Percentiles rank a stretch among this genome's conserved stretches.
phyloP scores from a whole-genome alignment of 2,888 invertebrate species.

The Diadromus collaris region DNA sequence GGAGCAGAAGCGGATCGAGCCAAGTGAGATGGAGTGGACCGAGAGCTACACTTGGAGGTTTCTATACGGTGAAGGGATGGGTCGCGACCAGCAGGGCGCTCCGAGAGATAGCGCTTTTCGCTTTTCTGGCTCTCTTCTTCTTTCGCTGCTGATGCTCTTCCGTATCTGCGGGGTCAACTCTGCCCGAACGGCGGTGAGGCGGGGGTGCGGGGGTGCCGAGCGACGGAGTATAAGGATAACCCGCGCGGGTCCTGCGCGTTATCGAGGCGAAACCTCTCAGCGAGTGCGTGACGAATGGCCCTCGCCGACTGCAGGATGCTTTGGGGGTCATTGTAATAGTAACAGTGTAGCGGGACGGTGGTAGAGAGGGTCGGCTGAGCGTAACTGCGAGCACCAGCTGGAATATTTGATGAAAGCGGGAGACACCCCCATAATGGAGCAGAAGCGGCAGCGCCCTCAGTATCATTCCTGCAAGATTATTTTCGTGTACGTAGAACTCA shows the following conservation, averaged over 20 bases:
- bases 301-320: constrained; percentile 72
- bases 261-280: constrained; percentile 78
- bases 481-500: constrained; percentile 47
- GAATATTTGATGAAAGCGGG: constrained; percentile 74
- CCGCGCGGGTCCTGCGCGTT: constrained; percentile 68
- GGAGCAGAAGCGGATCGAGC: constrained; percentile 68
- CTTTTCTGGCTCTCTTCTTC: constrained; percentile 63
- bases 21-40: constrained; percentile 73
- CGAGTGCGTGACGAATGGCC: constrained; percentile 79
- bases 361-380: constrained; percentile 45
- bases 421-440: constrained; percentile 51
- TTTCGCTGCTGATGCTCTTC: constrained; percentile 10
- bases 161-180: constrained; percentile 29
- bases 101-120: constrained; percentile 56
- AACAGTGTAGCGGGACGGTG: constrained; percentile 31
- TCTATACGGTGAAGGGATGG: constrained; percentile 25
- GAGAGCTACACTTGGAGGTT: constrained; percentile 50
- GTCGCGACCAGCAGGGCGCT: constrained; percentile 44
- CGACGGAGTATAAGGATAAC: constrained; percentile 50
- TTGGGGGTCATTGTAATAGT: constrained; percentile 62
- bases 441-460: constrained; percentile 13
- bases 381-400: constrained; percentile 60
- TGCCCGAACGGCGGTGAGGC: not conserved
- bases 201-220: constrained; percentile 1
- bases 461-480: constrained; percentile 37